Evolutionary conservation across 2,888 invertebrate genomes (phyloP).

Genomic region (Scaptodrosophila latifasciaeformis): DNA sequence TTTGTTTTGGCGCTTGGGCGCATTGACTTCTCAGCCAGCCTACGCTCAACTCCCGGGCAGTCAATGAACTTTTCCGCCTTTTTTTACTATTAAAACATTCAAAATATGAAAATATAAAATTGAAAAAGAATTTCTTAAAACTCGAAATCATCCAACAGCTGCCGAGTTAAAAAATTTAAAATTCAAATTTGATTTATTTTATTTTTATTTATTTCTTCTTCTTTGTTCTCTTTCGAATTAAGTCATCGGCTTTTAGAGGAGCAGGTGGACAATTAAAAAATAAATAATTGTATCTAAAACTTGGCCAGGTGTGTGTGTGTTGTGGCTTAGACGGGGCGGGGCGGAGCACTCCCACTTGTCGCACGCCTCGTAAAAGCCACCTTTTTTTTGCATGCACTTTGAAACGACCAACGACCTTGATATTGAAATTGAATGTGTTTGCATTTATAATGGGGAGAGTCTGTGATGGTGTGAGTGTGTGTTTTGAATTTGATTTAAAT

Average conservation of each 20-base stretch:
- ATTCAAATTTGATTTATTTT: conserved; percentile 35
- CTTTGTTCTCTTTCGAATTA: no score
- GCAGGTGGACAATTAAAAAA: conserved; percentile 49
- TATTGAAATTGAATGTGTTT: conserved; percentile 67
- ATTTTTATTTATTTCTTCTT: neutral
- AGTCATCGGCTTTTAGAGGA: no score
- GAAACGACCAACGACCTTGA: conserved; percentile 61
- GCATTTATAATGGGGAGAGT: neutral
- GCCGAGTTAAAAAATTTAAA: conserved; percentile 40
- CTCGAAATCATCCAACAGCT: conserved; percentile 7
- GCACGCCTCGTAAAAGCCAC: no score
- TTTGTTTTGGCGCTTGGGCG: conserved; percentile 42
- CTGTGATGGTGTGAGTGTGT: no score
- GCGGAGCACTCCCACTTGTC: no score
- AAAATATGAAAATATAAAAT: no score
- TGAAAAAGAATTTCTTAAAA: conserved; percentile 3
- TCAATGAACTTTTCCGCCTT: conserved; percentile 55
- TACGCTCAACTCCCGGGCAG: conserved; percentile 23
- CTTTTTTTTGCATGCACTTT: no score
- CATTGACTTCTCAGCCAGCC: neutral
- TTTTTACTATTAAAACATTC: no score
- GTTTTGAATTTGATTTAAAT: neutral
- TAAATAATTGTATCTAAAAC: no score
- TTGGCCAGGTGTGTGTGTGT: conserved; percentile 10
- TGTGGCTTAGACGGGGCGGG: no score